Conservation (phyloP, 2,113 vertebrate genomes). For the Catharus fuscescens region DNA sequence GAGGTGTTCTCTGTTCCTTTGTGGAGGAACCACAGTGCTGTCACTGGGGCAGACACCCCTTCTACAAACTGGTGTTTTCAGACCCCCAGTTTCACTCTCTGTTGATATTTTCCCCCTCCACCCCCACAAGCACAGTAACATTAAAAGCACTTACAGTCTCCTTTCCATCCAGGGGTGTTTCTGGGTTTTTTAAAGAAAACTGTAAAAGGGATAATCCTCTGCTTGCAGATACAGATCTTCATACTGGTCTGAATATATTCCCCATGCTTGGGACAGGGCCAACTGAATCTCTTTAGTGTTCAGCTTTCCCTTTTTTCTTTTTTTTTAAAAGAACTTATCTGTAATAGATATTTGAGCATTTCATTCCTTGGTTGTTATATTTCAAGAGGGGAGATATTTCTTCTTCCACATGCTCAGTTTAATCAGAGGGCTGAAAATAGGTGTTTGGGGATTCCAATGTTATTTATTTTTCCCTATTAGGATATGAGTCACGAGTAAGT, state of each 20-base stretch:
- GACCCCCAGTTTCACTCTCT: background rate
- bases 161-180: background rate
- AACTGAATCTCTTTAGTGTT: background rate
- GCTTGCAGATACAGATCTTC: background rate
- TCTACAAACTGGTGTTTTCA: background rate
- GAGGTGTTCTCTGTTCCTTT: background rate
- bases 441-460: constrained; percentile 22
- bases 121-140: background rate
- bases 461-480: constrained; percentile 48
- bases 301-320: background rate
- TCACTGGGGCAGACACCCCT: background rate
- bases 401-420: background rate
- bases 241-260: background rate
- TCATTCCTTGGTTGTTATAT: background rate
- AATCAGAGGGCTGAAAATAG: constrained; percentile 41
- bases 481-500: constrained; percentile 32
- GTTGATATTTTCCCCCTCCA: background rate
- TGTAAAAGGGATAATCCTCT: background rate
- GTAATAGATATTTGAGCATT: background rate
- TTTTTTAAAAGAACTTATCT: background rate
- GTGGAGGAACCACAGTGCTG: background rate
- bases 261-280: background rate
- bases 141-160: background rate
- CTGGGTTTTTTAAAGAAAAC: background rate
- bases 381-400: background rate